These are phyloP conservation scores for Rhegmatorhina hoffmannsi DNA, from an alignment of 2,113 vertebrate genomes.

Conservation along the genomic window DNA sequence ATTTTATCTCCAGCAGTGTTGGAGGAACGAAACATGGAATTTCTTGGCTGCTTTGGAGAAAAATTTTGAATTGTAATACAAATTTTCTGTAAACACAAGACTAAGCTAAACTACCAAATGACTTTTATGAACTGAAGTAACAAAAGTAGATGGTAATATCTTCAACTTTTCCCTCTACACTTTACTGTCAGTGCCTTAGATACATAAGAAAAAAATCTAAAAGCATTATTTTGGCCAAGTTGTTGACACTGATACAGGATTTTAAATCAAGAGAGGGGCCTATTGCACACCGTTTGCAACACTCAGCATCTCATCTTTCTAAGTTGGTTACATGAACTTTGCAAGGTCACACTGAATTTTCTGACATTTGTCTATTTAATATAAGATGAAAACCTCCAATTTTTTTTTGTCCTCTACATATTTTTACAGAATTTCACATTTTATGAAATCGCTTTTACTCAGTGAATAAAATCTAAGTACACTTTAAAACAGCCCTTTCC, in stretches of 20 bases:
- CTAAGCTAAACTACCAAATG: not conserved
- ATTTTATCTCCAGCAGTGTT: not conserved
- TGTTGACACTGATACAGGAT: not conserved
- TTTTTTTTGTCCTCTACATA: not conserved
- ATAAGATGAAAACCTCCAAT: not conserved
- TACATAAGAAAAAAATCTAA: not conserved
- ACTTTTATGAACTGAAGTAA: not conserved
- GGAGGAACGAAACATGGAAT: not conserved
- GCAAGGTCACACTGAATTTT: not conserved
- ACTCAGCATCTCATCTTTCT: not conserved
- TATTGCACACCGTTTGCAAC: rapidly evolving
- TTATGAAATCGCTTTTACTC: not conserved
- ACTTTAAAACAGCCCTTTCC: not conserved
- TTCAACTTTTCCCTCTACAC: not conserved
- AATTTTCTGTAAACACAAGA: not conserved
- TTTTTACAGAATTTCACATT: not conserved
- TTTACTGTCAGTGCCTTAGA: not conserved
- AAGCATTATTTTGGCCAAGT: not conserved
- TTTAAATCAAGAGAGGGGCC: not conserved
- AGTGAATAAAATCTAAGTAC: not conserved
- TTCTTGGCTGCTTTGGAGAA: not conserved
- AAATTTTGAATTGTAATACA: not conserved
- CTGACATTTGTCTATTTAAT: not conserved
- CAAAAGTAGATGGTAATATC: not conserved
- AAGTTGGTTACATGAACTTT: not conserved